Conservation (phyloP, 2,113 vertebrate species). For the Caracal caracal region DNA sequence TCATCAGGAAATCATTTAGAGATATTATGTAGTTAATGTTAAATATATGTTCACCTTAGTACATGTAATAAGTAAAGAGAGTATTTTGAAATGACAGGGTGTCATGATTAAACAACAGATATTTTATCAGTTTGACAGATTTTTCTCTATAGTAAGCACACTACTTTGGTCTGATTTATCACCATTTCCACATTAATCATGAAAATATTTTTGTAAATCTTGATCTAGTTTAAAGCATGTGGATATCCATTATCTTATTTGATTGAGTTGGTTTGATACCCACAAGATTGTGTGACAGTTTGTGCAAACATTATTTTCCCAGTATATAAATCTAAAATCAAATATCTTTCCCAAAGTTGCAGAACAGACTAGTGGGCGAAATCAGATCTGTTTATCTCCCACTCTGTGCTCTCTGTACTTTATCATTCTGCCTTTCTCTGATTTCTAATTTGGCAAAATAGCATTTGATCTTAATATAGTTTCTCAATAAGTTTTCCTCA, state of each 20-base stretch:
- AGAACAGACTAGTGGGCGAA: neutral
- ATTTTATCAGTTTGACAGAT: neutral
- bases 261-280: neutral
- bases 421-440: neutral
- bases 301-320: neutral
- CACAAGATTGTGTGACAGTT: neutral
- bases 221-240: neutral
- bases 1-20: neutral
- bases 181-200: neutral
- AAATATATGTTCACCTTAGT: neutral
- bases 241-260: neutral
- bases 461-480: neutral
- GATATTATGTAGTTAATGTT: neutral
- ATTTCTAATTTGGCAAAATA: neutral
- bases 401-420: rapidly evolving
- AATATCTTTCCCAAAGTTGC: neutral
- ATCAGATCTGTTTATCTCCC: neutral
- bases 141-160: neutral
- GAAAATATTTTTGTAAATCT: neutral
- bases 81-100: neutral
- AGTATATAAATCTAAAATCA: conserved; percentile 37
- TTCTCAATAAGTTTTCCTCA: neutral
- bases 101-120: neutral
- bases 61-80: neutral
- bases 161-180: neutral